These are phyloP conservation scores for Aphodius sticticus DNA, from an alignment of 2,888 invertebrate species.

Conservation along the genomic window DNA sequence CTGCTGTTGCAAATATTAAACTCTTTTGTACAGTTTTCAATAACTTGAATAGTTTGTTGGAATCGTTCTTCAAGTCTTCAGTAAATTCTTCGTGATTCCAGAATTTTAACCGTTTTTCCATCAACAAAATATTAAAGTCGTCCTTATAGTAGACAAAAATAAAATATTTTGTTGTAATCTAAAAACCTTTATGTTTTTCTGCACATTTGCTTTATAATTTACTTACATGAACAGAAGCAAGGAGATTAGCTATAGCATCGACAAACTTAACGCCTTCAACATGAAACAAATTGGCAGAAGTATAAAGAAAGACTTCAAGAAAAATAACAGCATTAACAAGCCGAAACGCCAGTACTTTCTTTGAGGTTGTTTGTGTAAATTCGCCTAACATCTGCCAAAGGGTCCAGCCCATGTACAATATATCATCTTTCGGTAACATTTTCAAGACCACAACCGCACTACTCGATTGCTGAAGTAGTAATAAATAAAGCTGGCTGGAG, in stretches of 20 bases:
- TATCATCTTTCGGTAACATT: slow-evolving; percentile 26
- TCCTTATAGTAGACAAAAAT: slow-evolving; percentile 27
- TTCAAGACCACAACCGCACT: background rate
- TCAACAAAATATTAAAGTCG: slow-evolving; percentile 12
- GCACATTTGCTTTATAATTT: background rate
- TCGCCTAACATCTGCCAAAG: slow-evolving; percentile 25
- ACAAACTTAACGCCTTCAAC: slow-evolving; percentile 23
- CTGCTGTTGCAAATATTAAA: background rate
- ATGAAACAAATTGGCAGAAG: slow-evolving; percentile 12
- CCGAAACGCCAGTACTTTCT: slow-evolving; percentile 17
- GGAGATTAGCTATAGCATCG: slow-evolving; percentile 20
- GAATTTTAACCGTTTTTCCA: slow-evolving; percentile 16
- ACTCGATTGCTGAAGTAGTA: slow-evolving; percentile 10
- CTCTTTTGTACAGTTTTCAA: slow-evolving; percentile 19
- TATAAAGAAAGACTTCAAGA: slow-evolving; percentile 12
- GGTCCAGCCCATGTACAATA: slow-evolving; percentile 22
- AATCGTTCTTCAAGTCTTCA: background rate
- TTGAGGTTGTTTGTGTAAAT: slow-evolving; percentile 16
- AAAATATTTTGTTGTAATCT: slow-evolving; percentile 29
- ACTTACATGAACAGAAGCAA: slow-evolving; percentile 26
- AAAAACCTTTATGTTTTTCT: slow-evolving; percentile 6
- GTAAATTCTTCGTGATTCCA: slow-evolving; percentile 8
- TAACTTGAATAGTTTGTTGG: background rate
- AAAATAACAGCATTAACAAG: slow-evolving; percentile 22
- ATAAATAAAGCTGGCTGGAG: background rate